A percentile compares a stretch with the other conserved stretches of the same genome.
These are phyloP conservation scores for Sisor rabdophorus DNA, from an alignment of 2,113 vertebrate species.

Conservation along the genomic window DNA sequence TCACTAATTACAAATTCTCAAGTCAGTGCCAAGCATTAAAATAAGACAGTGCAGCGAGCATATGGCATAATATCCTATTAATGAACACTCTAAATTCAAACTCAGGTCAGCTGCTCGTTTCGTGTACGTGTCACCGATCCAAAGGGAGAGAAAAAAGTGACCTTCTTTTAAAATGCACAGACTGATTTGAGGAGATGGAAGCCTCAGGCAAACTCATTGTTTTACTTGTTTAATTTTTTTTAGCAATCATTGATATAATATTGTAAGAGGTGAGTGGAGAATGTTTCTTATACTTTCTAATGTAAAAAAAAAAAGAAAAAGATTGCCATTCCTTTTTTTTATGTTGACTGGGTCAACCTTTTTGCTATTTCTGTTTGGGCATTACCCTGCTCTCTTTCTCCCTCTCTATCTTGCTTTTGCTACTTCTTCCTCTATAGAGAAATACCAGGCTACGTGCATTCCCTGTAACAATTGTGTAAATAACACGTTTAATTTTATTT, in stretches of 20 bases:
- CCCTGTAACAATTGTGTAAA: conserved; percentile 68
- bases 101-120: conserved; percentile 96
- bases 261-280: conserved; percentile 63
- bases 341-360: conserved; percentile 45
- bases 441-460: conserved; percentile 65
- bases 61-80: conserved; percentile 99
- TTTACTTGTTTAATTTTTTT: conserved; percentile 72
- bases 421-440: conserved; percentile 51
- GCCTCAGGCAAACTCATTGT: conserved; percentile 70
- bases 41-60: conserved; percentile 94
- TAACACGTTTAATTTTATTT: conserved; percentile 63
- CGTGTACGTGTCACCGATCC: conserved; percentile 85
- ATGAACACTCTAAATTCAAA: conserved; percentile 99
- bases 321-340: conserved; percentile 42
- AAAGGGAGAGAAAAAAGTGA: conserved; percentile 72
- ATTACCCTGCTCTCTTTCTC: conserved; percentile 30
- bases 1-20: conserved; percentile 98
- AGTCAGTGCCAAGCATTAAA: conserved; percentile 93
- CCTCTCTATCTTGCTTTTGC: too few species aligned
- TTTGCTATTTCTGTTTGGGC: conserved; percentile 31
- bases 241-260: conserved; percentile 80
- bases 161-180: conserved; percentile 80
- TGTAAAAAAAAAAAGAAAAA: conserved; percentile 42
- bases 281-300: conserved; percentile 33
- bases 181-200: conserved; percentile 63